phyloP scores from a whole-genome alignment of 2,113 vertebrate genomes.

The Xiphorhynchus elegans region DNA sequence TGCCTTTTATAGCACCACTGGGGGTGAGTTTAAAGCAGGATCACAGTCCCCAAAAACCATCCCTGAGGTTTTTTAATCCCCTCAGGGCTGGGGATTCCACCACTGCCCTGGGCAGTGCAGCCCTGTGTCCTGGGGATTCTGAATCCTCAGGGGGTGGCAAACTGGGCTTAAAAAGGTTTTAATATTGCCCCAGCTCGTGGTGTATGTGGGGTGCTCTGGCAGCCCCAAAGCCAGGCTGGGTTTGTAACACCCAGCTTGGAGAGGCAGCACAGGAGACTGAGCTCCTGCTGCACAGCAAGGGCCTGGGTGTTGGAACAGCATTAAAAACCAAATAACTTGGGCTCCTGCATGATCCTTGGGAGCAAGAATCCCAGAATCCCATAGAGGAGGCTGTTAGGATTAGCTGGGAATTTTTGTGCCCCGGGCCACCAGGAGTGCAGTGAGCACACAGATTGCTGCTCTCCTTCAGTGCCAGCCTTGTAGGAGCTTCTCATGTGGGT shows the following conservation, averaged over 20 bases:
- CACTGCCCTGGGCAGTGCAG: too few species aligned
- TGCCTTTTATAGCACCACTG: background rate
- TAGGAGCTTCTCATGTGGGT: background rate
- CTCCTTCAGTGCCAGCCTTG: background rate
- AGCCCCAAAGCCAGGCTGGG: background rate
- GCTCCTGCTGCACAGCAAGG: background rate
- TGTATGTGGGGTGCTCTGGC: fast-evolving
- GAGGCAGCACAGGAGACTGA: background rate
- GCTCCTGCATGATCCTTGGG: background rate
- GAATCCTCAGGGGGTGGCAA: background rate
- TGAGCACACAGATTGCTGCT: background rate
- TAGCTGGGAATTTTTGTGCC: background rate
- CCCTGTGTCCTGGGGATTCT: background rate
- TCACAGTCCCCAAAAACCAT: too few species aligned
- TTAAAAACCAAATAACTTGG: background rate
- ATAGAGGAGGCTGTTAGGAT: background rate
- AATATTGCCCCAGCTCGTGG: background rate
- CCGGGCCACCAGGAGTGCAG: background rate
- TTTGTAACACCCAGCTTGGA: background rate
- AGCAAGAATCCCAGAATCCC: fast-evolving
- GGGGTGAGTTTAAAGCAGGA: background rate
- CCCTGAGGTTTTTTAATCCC: too few species aligned
- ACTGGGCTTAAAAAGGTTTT: background rate
- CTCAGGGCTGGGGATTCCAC: too few species aligned
- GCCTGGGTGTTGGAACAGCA: background rate